phyloP scores from a whole-genome alignment of 1,140 invertebrate genomes.

The Metopolophium dirhodum region DNA sequence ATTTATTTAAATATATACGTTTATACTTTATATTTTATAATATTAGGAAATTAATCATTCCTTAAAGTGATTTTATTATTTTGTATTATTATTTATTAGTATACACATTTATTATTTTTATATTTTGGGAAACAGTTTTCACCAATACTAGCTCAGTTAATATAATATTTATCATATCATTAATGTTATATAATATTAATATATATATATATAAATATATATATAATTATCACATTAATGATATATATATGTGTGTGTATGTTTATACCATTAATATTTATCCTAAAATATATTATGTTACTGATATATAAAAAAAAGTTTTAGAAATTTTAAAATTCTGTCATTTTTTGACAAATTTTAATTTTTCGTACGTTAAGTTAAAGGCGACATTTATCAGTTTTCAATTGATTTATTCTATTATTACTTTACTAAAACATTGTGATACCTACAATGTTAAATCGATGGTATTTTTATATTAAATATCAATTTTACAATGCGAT shows the following conservation, averaged over 20 bases:
- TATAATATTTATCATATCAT: not conserved
- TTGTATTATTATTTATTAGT: conserved; percentile 35
- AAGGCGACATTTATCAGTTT: not conserved
- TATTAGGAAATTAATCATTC: conserved; percentile 10
- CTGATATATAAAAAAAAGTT: not conserved
- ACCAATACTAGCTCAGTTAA: not conserved
- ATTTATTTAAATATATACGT: conserved; percentile 25
- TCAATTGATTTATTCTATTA: not conserved
- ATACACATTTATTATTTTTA: not conserved
- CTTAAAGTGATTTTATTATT: conserved; percentile 3
- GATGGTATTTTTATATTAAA: no score
- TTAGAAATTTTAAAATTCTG: not conserved
- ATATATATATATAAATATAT: no score
- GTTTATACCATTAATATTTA: not conserved
- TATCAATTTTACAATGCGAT: not conserved
- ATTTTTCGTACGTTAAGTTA: not conserved
- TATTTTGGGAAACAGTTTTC: not conserved
- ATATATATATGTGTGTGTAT: not conserved
- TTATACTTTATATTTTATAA: conserved; percentile 26
- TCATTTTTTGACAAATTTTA: not conserved
- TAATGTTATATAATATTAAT: not conserved
- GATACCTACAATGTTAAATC: not conserved
- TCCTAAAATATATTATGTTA: not conserved
- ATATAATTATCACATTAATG: not conserved
- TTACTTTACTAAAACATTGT: not conserved